These are phyloP conservation scores for Forficula auricularia DNA, from an alignment of 1,140 invertebrate species.

Conservation along the genomic window DNA sequence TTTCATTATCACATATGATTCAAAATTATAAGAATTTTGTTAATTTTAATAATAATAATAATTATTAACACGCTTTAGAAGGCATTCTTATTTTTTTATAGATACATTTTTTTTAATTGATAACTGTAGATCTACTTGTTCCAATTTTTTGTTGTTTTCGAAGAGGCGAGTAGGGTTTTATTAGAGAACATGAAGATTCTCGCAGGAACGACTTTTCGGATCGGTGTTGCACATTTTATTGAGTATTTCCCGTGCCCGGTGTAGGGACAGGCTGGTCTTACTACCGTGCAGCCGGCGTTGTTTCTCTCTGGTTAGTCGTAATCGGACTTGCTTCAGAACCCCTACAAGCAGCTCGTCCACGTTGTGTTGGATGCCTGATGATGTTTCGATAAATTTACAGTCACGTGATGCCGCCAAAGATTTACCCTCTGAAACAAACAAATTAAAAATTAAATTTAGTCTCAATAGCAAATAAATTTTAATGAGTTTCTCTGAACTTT, in stretches of 20 bases:
- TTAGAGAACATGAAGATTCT: conserved; percentile 77
- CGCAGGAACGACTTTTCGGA: conserved; percentile 58
- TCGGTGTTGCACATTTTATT: conserved; percentile 53
- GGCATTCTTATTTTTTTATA: no score
- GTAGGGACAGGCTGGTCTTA: conserved; percentile 39
- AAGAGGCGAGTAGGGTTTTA: not conserved
- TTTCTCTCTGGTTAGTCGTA: conserved; percentile 51
- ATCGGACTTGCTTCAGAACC: conserved; percentile 65
- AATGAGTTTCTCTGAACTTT: not conserved
- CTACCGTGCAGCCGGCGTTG: conserved; percentile 32
- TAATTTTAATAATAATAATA: no score
- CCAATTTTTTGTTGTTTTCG: no score
- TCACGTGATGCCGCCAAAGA: conserved; percentile 64
- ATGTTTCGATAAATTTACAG: conserved; percentile 85
- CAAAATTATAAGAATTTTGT: no score
- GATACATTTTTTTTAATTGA: no score
- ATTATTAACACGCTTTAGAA: no score
- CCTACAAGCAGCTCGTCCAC: conserved; percentile 80
- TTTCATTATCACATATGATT: no score
- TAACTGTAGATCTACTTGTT: no score
- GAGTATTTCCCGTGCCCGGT: conserved; percentile 57
- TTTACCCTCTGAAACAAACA: conserved; percentile 57
- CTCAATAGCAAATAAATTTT: not conserved
- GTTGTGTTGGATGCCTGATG: conserved; percentile 77
- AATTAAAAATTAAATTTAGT: conserved; percentile 7